Evolutionary conservation across 1,140 invertebrate genomes (phyloP).

Genomic region (Plectrocnemia conspersa): DNA sequence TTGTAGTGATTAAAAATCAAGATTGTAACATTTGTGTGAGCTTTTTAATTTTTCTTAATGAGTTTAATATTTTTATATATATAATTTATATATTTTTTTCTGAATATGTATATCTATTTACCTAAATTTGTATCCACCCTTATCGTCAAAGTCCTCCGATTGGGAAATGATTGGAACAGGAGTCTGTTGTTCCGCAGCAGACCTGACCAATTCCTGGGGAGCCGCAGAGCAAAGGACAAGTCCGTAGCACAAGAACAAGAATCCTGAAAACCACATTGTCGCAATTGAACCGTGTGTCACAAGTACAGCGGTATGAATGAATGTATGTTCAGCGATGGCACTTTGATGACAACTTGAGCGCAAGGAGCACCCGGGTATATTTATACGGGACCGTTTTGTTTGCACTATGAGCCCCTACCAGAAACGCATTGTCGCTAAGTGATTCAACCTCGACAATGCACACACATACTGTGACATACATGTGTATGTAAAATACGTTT

Average conservation of each 20-base stretch:
- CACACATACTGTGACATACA: no score
- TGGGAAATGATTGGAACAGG: conserved; percentile 52
- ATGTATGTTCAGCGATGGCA: conserved; percentile 12
- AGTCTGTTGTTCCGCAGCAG: conserved; percentile 39
- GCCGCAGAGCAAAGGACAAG: conserved; percentile 35
- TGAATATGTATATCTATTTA: conserved; percentile 22
- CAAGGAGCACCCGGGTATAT: conserved; percentile 32
- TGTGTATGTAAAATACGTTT: not conserved
- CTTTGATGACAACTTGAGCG: conserved; percentile 23
- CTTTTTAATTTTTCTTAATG: no score
- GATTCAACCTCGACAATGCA: conserved; percentile 33
- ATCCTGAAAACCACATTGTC: conserved; percentile 31
- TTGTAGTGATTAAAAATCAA: no score
- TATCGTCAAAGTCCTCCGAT: conserved; percentile 49
- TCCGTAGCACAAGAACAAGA: conserved; percentile 34
- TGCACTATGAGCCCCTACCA: conserved; percentile 51
- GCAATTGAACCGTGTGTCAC: conserved; percentile 2
- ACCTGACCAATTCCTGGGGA: conserved; percentile 30
- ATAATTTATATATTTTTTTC: not conserved
- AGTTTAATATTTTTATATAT: no score
- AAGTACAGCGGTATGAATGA: not conserved
- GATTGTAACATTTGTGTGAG: no score
- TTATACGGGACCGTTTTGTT: conserved; percentile 53
- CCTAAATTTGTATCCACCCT: conserved; percentile 54
- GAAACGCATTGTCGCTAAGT: conserved; percentile 38